phyloP scores from a whole-genome alignment of 2,888 invertebrate species.

The Neelides folsomi region DNA sequence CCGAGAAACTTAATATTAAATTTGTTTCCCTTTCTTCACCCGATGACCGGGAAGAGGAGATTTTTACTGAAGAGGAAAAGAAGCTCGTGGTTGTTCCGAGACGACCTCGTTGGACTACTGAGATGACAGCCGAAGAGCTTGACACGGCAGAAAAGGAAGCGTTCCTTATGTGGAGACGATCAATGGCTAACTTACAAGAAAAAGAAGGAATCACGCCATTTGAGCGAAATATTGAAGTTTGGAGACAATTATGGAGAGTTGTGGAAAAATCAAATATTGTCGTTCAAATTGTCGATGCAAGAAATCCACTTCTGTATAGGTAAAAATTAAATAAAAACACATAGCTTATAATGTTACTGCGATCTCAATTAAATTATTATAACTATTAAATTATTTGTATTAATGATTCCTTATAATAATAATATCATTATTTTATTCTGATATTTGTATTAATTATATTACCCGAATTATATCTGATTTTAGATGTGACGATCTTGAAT shows the following conservation, averaged over 20 bases:
- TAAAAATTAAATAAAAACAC: constrained; percentile 1
- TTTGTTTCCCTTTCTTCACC: constrained; percentile 53
- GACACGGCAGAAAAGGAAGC: constrained; percentile 61
- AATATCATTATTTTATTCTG: too few species aligned
- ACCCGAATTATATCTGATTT: not conserved
- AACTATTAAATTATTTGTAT: too few species aligned
- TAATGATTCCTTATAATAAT: too few species aligned
- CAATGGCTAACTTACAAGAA: constrained; percentile 63
- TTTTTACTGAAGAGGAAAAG: constrained; percentile 25
- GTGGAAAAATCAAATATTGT: constrained; percentile 88
- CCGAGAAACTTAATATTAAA: constrained; percentile 73
- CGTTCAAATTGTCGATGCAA: constrained; percentile 87
- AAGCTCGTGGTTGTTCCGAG: constrained; percentile 29
- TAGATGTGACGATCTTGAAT: constrained; percentile 75
- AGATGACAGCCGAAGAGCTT: constrained; percentile 66
- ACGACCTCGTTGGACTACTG: constrained; percentile 63
- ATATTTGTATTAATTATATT: too few species aligned
- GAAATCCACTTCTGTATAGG: constrained; percentile 86
- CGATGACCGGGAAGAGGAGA: constrained; percentile 45
- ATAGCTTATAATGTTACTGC: not conserved
- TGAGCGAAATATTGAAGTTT: constrained; percentile 93
- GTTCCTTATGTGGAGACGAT: constrained; percentile 82
- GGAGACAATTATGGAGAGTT: constrained; percentile 97
- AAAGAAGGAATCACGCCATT: constrained; percentile 82
- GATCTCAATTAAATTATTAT: not conserved